These are phyloP conservation scores for Thaumetopoea pityocampa DNA, from an alignment of 1,140 invertebrate genomes.

Conservation along the genomic window DNA sequence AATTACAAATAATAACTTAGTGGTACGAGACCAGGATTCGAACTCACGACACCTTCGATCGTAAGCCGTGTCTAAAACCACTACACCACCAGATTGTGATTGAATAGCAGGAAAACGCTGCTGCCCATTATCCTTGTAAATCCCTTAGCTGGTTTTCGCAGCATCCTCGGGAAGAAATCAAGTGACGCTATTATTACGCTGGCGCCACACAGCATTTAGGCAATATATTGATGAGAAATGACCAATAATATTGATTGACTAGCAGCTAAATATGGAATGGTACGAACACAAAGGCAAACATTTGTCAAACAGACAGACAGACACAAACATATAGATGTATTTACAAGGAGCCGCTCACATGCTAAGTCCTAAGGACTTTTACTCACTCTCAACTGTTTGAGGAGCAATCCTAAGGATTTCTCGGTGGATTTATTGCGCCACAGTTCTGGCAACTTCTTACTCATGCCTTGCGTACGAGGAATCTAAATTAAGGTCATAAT, in stretches of 20 bases:
- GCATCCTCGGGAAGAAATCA: too few species aligned
- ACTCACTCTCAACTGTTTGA: slow-evolving; percentile 64
- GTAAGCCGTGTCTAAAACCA: too few species aligned
- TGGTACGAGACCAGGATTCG: too few species aligned
- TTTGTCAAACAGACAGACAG: slow-evolving; percentile 27
- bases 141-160: too few species aligned
- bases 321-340: slow-evolving; percentile 44
- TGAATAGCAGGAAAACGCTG: too few species aligned
- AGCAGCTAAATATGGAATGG: slow-evolving; percentile 16
- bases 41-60: too few species aligned
- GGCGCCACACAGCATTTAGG: too few species aligned
- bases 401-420: slow-evolving; percentile 57
- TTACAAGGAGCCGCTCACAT: slow-evolving; percentile 30
- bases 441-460: slow-evolving; percentile 56
- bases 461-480: slow-evolving; percentile 42
- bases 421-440: slow-evolving; percentile 61
- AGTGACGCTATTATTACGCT: too few species aligned
- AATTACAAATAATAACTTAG: too few species aligned
- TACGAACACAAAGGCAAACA: slow-evolving; percentile 25
- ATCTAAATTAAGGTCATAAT: slow-evolving; percentile 53
- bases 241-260: slow-evolving; percentile 31
- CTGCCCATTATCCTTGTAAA: too few species aligned
- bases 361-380: slow-evolving; percentile 25
- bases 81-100: too few species aligned
- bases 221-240: too few species aligned